A percentile compares a stretch with the other conserved stretches of the same genome.
Evolutionary conservation across 2,888 invertebrate genomes (phyloP).

Genomic region (Tetramorium bicarinatum): DNA sequence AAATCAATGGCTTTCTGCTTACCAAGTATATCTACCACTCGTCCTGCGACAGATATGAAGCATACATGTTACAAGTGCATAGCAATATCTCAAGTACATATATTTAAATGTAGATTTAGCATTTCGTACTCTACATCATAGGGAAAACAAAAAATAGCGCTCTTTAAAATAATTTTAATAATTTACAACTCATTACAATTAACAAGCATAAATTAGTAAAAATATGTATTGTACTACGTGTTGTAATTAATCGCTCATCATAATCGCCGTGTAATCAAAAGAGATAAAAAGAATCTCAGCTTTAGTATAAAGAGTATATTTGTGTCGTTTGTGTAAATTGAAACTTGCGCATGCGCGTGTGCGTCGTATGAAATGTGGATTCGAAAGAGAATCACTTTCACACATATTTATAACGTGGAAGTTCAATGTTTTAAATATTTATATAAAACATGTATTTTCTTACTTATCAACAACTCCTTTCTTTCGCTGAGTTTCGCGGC

Average conservation of each 20-base stretch:
- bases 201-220: too few relatives aligned
- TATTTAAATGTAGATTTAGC: neutral
- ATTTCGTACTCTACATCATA: neutral
- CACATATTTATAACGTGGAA: neutral
- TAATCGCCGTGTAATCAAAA: neutral
- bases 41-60: conserved; percentile 87
- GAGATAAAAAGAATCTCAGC: neutral
- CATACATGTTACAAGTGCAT: conserved; percentile 52
- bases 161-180: neutral
- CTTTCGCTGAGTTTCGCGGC: conserved; percentile 92
- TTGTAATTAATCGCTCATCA: neutral
- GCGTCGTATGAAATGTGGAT: too few relatives aligned
- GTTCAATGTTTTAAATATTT: neutral
- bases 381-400: neutral
- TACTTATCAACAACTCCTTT: conserved; percentile 92
- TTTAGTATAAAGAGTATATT: neutral
- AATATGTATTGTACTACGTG: neutral
- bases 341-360: neutral
- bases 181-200: neutral
- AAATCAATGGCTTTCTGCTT: conserved; percentile 91
- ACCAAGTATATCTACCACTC: conserved; percentile 91
- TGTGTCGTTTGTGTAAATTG: neutral
- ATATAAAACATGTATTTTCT: conserved; percentile 77
- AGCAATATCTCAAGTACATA: conserved; percentile 1
- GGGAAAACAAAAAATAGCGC: neutral